Evolutionary conservation across 64 coral and sea anemone genomes (phyloP).

Genomic region (Montipora sp.): DNA sequence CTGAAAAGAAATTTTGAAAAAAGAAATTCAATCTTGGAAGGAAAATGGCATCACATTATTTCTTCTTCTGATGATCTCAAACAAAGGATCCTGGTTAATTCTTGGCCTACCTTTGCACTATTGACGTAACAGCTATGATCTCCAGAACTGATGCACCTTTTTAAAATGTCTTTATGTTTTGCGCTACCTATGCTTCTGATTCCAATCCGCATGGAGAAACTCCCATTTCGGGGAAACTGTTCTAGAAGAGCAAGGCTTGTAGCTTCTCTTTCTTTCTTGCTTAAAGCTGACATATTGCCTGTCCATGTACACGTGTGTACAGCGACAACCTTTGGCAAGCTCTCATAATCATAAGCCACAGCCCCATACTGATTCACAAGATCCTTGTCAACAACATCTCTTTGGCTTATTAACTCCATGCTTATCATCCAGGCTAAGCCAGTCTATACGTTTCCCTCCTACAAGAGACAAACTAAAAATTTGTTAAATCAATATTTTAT

Average conservation of each 20-base stretch:
- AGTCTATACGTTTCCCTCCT: background rate
- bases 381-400: constrained; percentile 9
- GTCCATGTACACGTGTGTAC: constrained; percentile 30
- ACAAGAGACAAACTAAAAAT: background rate
- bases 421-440: background rate
- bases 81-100: background rate
- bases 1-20: too few relatives aligned
- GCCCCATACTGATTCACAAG: constrained; percentile 16
- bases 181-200: background rate
- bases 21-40: too few relatives aligned
- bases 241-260: background rate
- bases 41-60: background rate
- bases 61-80: background rate
- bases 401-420: constrained; percentile 30
- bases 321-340: constrained; percentile 51
- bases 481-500: background rate
- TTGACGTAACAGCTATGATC: background rate
- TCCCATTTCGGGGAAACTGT: background rate
- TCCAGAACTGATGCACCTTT: background rate
- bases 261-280: background rate
- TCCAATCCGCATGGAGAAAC: background rate
- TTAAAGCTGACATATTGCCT: background rate
- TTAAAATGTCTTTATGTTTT: background rate
- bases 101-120: background rate
- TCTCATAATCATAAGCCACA: constrained; percentile 58